Evolutionary conservation across 2,113 vertebrate genomes (phyloP).

Genomic region (Phycodurus eques): DNA sequence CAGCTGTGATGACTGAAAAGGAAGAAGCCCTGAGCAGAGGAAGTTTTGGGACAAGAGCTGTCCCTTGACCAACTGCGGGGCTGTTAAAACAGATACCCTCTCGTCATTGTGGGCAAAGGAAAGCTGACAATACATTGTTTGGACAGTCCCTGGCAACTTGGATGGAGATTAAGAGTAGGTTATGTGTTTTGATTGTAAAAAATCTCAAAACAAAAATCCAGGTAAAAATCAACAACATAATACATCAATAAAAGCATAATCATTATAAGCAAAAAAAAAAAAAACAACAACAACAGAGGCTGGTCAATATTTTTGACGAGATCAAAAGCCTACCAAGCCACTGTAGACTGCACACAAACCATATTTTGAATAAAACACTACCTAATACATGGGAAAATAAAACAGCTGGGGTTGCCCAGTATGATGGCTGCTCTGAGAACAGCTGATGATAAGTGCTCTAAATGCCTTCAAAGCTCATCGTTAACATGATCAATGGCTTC

Average conservation of each 20-base stretch:
- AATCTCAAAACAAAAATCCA: background rate
- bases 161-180: slow-evolving; percentile 16
- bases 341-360: no score
- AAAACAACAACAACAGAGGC: background rate
- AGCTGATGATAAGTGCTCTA: no score
- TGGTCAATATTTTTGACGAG: no score
- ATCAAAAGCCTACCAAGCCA: no score
- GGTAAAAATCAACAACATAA: background rate
- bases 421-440: no score
- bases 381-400: no score
- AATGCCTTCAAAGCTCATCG: no score
- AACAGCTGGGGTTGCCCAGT: no score
- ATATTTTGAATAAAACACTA: no score
- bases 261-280: background rate
- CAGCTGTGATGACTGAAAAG: slow-evolving; percentile 64
- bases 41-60: slow-evolving; percentile 41
- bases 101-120: slow-evolving; percentile 28
- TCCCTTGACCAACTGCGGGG: slow-evolving; percentile 5
- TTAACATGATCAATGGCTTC: no score
- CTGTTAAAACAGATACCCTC: slow-evolving; percentile 6
- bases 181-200: background rate
- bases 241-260: background rate
- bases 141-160: slow-evolving; percentile 29
- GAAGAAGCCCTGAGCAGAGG: slow-evolving; percentile 54
- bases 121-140: slow-evolving; percentile 62